A percentile compares a stretch with the other conserved stretches of the same genome.
Conservation (phyloP, 2,797 vertebrate genomes). For the Semaprochilodus insignis region DNA sequence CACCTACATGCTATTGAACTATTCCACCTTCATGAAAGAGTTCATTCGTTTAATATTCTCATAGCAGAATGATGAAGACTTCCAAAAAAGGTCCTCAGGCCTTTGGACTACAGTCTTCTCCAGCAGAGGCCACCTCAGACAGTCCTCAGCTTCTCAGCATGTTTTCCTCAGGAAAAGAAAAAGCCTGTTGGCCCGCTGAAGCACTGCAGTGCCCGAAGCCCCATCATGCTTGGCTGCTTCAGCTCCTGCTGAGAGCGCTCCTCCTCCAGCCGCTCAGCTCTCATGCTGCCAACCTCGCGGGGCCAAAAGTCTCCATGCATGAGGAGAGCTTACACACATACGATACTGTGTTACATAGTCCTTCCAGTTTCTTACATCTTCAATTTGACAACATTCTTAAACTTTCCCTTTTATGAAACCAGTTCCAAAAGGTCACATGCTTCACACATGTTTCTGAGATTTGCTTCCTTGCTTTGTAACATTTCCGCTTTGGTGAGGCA, state of each 20-base stretch:
- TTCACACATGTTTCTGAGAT: neutral
- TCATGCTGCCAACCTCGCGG: neutral
- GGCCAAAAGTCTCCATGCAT: neutral
- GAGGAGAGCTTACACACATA: neutral
- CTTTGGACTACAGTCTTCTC: neutral
- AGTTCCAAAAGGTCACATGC: neutral
- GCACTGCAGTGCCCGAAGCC: neutral
- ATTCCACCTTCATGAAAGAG: no score
- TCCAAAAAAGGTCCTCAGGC: neutral
- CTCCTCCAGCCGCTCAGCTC: neutral
- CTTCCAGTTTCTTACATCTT: neutral
- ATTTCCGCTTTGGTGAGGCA: neutral
- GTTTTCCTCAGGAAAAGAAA: neutral
- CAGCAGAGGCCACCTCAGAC: neutral
- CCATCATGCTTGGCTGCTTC: neutral
- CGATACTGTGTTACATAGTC: neutral
- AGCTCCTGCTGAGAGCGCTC: slow-evolving; percentile 1
- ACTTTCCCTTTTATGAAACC: neutral
- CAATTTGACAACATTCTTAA: neutral
- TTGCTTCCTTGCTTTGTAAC: neutral
- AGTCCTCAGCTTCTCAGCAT: neutral
- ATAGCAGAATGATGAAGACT: neutral
- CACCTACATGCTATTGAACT: no score
- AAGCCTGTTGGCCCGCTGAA: neutral
- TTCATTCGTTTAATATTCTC: neutral